Percentiles rank a stretch among this genome's conserved stretches.
phyloP scores from a whole-genome alignment of 53 echinoderm and acorn worm species.

The Crossaster papposus region DNA sequence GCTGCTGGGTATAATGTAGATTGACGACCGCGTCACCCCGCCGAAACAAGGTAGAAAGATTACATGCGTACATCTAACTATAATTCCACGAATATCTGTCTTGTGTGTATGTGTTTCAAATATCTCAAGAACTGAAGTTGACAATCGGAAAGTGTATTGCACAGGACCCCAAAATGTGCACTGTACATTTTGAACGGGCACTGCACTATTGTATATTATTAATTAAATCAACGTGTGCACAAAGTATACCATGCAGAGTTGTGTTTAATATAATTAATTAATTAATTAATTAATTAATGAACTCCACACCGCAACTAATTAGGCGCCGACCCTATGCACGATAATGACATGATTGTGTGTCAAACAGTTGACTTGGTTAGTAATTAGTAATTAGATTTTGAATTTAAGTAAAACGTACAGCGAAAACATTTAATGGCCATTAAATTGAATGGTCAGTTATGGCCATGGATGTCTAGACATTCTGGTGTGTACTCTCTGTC shows the following conservation, averaged over 20 bases:
- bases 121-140: too few relatives aligned
- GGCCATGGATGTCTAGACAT: too few relatives aligned
- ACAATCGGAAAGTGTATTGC: too few relatives aligned
- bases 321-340: background rate
- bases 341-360: background rate
- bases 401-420: background rate
- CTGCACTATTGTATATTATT: too few relatives aligned
- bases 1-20: background rate
- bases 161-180: too few relatives aligned
- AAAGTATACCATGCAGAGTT: too few relatives aligned
- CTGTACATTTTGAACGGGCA: too few relatives aligned
- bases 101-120: too few relatives aligned
- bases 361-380: background rate
- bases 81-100: too few relatives aligned
- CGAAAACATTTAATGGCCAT: background rate
- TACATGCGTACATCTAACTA: background rate
- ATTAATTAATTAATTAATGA: too few relatives aligned
- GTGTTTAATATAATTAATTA: too few relatives aligned
- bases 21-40: background rate
- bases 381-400: background rate
- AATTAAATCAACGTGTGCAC: background rate
- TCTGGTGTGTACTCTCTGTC: too few relatives aligned
- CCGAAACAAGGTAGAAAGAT: background rate
- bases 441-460: background rate
- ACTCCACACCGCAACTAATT: background rate